A percentile compares a stretch with the other conserved stretches of the same genome.
phyloP scores from a whole-genome alignment of 2,113 vertebrate species.

The Tichodroma muraria region DNA sequence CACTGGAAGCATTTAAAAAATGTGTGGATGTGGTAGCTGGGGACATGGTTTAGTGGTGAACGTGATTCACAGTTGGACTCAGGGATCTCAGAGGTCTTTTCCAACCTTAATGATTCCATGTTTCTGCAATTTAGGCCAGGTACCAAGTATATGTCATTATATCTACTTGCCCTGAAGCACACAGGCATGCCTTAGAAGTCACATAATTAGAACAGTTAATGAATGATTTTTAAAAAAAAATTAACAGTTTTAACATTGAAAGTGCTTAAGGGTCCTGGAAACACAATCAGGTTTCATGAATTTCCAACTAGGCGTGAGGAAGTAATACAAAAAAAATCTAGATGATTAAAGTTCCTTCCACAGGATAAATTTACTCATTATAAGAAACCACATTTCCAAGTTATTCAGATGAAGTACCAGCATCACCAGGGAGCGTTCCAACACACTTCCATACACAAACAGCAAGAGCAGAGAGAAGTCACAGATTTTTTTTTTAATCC shows the following conservation, averaged over 20 bases:
- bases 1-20: neutral
- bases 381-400: neutral
- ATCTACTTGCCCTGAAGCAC: neutral
- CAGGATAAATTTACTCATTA: neutral
- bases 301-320: neutral
- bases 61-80: neutral
- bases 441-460: neutral
- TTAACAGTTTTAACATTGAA: neutral
- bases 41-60: neutral
- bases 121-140: neutral
- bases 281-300: neutral
- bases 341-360: neutral
- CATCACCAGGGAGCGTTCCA: neutral
- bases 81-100: neutral
- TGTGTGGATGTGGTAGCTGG: neutral
- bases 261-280: slow-evolving; percentile 6
- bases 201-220: slow-evolving; percentile 34
- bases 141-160: neutral
- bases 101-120: neutral
- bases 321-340: neutral
- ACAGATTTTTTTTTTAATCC: neutral
- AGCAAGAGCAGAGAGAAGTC: neutral
- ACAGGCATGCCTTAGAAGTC: neutral
- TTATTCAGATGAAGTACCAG: neutral
- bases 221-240: no score